Evolutionary conservation across 2,888 invertebrate genomes (phyloP), one percentile per base, ranked within the genome.

Genomic region (Resseliella maxima): DNA sequence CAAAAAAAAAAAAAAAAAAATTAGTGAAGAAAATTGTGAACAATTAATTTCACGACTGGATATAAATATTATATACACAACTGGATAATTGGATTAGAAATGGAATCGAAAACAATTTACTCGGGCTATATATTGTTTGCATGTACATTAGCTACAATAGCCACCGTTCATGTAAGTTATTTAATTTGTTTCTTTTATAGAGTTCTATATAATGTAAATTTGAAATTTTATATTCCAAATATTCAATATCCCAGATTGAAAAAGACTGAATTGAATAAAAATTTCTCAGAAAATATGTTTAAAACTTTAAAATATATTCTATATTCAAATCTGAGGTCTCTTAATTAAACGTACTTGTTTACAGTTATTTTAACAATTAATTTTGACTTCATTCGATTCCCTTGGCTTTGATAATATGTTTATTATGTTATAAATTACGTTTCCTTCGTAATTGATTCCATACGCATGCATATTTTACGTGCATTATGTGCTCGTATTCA

Each of bases 381-480:
- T 54, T 54, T n/a, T n/a, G 54, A 54, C 54, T n/a, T n/a, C 18
- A 54, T 54, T 54, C 54, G 24, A 18, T 18, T 31, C 24, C 64
- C 64, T 27, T 5, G 27, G 27, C 24, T 24, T 64, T 27, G 46
- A 50, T 50, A 50, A 50, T 50, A 18, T 50, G 46, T 50, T 50
- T 50, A 50, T 50, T 50, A 50, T 50, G 46, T 50, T 24, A 24
- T 59, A 24, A 24, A 50, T 24, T n/a, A n/a, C 3, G 59, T 59
- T 59, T n/a, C 59, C n/a, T n/a, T 36, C 10, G 21, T 83, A 83
- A 83, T 83, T 83, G 83, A 83, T 38, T 83, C 38, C n/a, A 38
- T 83, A 8, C 38, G 38, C 38, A 83, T 83, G 83, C 83, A 83
- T 83, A 83, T 83, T 83, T 83, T 38, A 83, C 15, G 21, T 38